Percentiles rank a stretch among this genome's conserved stretches.
Conservation (phyloP, 2,113 vertebrate species). For the Vanacampus margaritifer region DNA sequence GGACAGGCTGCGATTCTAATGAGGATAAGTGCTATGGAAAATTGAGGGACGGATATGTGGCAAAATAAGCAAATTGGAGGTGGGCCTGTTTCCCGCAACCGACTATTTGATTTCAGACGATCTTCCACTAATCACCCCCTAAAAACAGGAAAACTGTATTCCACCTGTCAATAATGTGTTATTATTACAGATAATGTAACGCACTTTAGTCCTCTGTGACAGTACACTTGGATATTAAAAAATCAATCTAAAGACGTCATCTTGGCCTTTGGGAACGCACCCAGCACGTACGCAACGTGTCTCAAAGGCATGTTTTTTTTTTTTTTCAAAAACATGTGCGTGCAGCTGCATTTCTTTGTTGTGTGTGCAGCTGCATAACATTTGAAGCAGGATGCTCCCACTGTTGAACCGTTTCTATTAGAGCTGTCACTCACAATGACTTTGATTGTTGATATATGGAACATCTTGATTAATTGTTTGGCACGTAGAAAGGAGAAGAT, state of each 20-base stretch:
- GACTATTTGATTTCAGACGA: background rate
- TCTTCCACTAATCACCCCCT: background rate
- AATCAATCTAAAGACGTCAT: background rate
- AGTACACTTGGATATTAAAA: background rate
- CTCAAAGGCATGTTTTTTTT: background rate
- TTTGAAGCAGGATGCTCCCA: conserved; percentile 7
- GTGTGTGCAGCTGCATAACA: conserved; percentile 9
- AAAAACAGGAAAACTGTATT: background rate
- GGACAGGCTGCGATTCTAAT: background rate
- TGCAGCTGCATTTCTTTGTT: conserved; percentile 3
- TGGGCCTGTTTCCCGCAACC: background rate
- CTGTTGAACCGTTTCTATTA: background rate
- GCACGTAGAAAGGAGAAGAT: no score
- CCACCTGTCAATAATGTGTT: background rate
- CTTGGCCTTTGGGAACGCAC: background rate
- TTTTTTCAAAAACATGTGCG: background rate
- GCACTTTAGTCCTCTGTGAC: background rate
- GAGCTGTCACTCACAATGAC: background rate
- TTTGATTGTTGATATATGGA: background rate
- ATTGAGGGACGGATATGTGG: background rate
- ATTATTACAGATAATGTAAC: background rate
- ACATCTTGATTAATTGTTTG: background rate
- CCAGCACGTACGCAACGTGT: background rate
- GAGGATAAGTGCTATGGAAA: background rate
- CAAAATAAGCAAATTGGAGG: background rate